Conservation (phyloP, 2,113 vertebrate species). For the Hypomesus transpacificus region DNA sequence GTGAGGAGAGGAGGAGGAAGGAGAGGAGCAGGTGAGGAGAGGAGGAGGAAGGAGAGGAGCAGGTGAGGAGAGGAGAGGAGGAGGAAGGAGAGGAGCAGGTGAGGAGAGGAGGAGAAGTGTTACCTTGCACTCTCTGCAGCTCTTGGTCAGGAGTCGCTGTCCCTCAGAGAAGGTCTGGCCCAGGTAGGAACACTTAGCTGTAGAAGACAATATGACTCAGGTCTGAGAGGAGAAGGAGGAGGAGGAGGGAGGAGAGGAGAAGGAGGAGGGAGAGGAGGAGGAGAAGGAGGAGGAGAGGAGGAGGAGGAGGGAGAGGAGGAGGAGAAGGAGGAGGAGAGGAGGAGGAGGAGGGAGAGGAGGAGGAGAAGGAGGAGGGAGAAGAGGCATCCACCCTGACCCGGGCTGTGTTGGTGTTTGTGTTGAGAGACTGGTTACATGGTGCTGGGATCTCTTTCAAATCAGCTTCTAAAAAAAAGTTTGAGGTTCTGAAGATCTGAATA, state of each 20-base stretch:
- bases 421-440: no score
- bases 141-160: constrained; percentile 80
- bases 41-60: no score
- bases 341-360: no score
- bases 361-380: no score
- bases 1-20: no score
- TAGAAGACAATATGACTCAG: constrained; percentile 3
- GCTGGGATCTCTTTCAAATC: constrained; percentile 9
- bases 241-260: background rate
- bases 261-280: background rate
- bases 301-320: no score
- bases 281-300: no score
- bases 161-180: constrained; percentile 85
- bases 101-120: constrained; percentile 28
- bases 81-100: background rate
- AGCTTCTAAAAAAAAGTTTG: constrained; percentile 11
- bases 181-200: constrained; percentile 87
- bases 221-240: constrained; percentile 25
- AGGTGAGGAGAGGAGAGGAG: background rate
- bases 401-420: no score
- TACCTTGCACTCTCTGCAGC: constrained; percentile 90
- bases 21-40: no score
- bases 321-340: no score
- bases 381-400: no score
- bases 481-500: constrained; percentile 25